A percentile compares a stretch with the other conserved stretches of the same genome.
These are phyloP conservation scores for Tolmerus cingulatus DNA, from an alignment of 2,888 invertebrate genomes.

Conservation along the genomic window DNA sequence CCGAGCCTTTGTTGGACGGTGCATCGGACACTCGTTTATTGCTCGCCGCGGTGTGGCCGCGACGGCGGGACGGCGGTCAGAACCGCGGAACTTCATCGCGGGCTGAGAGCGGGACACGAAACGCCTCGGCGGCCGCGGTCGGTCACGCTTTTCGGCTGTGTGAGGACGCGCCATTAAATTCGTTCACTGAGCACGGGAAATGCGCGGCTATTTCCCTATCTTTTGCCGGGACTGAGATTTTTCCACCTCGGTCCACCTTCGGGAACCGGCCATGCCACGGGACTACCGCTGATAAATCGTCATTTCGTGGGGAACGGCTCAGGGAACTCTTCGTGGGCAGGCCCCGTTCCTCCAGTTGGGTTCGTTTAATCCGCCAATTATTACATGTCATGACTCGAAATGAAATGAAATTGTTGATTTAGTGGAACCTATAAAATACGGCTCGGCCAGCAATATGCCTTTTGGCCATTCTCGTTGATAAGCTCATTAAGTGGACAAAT, in stretches of 20 bases:
- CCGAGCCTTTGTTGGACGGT: not conserved
- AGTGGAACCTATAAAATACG: slow-evolving; percentile 35
- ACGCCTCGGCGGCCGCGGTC: not conserved
- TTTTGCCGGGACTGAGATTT: not conserved
- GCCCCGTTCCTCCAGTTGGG: slow-evolving; percentile 14
- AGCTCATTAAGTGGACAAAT: slow-evolving; percentile 38
- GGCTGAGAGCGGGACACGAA: not conserved
- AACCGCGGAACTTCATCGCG: not conserved
- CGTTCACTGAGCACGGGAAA: not conserved
- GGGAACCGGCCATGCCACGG: not conserved
- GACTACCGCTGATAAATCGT: slow-evolving; percentile 24
- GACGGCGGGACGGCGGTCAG: not conserved
- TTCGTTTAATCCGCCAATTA: slow-evolving; percentile 38
- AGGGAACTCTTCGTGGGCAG: slow-evolving; percentile 31
- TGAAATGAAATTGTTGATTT: slow-evolving; percentile 35
- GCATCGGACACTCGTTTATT: not conserved
- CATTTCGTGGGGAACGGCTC: not conserved
- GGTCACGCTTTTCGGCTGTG: slow-evolving; percentile 14
- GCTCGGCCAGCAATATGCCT: not conserved
- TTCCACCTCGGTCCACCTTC: not conserved
- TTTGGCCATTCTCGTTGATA: slow-evolving; percentile 28
- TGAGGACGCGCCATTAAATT: slow-evolving; percentile 8
- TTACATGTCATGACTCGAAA: slow-evolving; percentile 35
- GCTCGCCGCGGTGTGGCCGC: not conserved
- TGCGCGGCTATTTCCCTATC: not conserved